phyloP scores from a whole-genome alignment of 2,797 vertebrate genomes.

The Dipus sagitta region DNA sequence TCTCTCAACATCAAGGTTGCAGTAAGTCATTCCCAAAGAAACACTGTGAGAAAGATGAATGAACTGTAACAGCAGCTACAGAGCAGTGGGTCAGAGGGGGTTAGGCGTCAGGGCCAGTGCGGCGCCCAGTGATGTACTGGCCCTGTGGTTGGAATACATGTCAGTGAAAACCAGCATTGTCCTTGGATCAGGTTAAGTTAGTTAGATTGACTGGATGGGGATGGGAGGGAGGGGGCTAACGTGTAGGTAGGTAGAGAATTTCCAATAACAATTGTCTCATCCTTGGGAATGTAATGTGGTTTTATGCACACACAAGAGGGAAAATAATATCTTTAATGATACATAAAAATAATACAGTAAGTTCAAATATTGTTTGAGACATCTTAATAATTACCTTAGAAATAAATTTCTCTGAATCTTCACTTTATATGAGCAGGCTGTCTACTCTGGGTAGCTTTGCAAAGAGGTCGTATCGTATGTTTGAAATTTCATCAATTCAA shows the following conservation, averaged over 20 bases:
- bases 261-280: neutral
- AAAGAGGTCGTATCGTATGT: neutral
- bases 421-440: neutral
- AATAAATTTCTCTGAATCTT: neutral
- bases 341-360: neutral
- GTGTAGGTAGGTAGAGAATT: neutral
- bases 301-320: neutral
- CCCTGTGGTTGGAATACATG: neutral
- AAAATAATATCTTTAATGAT: neutral
- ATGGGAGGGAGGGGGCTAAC: neutral
- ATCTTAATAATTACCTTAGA: neutral
- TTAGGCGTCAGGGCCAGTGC: neutral
- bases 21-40: neutral
- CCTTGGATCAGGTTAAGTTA: no score
- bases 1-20: neutral
- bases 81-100: neutral
- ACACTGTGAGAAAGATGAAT: slow-evolving; percentile 14
- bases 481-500: neutral
- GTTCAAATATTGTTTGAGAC: neutral
- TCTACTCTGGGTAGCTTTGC: neutral
- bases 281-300: neutral
- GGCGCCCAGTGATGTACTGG: neutral
- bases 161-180: no score
- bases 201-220: neutral
- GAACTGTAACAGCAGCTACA: neutral